Evolutionary conservation across 2,113 vertebrate species (phyloP).

Genomic region (Cheilinus undulatus): DNA sequence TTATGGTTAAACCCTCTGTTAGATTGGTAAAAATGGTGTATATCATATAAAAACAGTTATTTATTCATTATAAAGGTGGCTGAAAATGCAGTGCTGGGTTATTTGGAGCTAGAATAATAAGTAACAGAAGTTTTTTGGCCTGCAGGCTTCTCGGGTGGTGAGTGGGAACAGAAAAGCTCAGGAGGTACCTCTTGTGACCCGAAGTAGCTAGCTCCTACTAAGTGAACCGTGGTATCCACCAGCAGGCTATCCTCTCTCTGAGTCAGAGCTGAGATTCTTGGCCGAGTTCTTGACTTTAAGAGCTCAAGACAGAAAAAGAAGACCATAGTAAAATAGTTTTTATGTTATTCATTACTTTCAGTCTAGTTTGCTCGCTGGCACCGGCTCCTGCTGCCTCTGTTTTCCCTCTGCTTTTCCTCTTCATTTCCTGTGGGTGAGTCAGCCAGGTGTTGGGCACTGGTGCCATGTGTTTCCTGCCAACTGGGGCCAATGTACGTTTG

Average conservation of each 20-base stretch:
- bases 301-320: conserved; percentile 30
- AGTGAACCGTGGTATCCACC: conserved; percentile 52
- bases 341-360: conserved; percentile 69
- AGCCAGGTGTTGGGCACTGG: conserved; percentile 78
- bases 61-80: conserved; percentile 29
- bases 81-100: conserved; percentile 61
- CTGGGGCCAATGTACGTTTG: conserved; percentile 58
- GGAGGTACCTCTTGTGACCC: conserved; percentile 46
- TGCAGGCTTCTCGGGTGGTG: conserved; percentile 39
- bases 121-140: conserved; percentile 49
- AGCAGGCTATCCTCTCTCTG: conserved; percentile 49
- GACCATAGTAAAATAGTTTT: conserved; percentile 42
- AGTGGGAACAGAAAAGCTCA: conserved; percentile 49
- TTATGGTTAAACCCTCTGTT: too few species aligned
- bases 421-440: conserved; percentile 73
- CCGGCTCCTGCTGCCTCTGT: conserved; percentile 37
- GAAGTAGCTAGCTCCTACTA: conserved; percentile 33
- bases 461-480: conserved; percentile 79
- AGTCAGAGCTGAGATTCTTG: conserved; percentile 50
- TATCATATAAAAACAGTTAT: too few species aligned
- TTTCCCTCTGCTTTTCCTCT: conserved; percentile 54
- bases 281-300: conserved; percentile 22
- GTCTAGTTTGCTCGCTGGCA: conserved; percentile 64
- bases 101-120: conserved; percentile 60
- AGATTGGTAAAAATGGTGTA: too few species aligned